phyloP scores from a whole-genome alignment of 2,888 invertebrate species.

The Zonitis immaculata region DNA sequence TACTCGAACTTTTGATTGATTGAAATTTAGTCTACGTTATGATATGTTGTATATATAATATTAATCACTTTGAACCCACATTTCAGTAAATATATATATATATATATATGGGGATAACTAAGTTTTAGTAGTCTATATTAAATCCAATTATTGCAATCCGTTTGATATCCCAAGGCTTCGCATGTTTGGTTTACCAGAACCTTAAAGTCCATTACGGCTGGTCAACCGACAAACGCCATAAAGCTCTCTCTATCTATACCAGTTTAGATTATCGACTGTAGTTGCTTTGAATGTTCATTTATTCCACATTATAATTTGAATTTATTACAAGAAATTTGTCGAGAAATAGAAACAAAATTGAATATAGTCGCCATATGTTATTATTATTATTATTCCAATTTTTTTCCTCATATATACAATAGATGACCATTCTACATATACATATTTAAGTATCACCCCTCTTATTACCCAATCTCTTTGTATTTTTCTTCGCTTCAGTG shows the following conservation, averaged over 20 bases:
- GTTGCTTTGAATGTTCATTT: conserved; percentile 16
- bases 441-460: conserved; percentile 36
- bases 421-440: too few relatives aligned
- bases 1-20: conserved; percentile 6
- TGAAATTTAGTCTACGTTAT: conserved; percentile 13
- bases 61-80: conserved; percentile 27
- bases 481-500: conserved; percentile 4
- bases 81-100: conserved; percentile 24
- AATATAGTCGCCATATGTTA: conserved; percentile 26
- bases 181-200: conserved; percentile 24
- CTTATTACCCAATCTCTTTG: conserved; percentile 24
- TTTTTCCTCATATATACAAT: too few relatives aligned
- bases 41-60: conserved; percentile 27
- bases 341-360: not conserved
- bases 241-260: conserved; percentile 21
- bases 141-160: conserved; percentile 33
- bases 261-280: conserved; percentile 26
- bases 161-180: conserved; percentile 27
- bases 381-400: conserved; percentile 17
- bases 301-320: too few relatives aligned
- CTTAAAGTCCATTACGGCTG: conserved; percentile 27
- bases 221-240: conserved; percentile 28
- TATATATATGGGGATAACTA: conserved; percentile 26
- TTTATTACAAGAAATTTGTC: too few relatives aligned
- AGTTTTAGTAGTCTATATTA: conserved; percentile 23